Base-by-base conservation (phyloP, 2,113 vertebrate species). In the Clarias magur region DNA sequence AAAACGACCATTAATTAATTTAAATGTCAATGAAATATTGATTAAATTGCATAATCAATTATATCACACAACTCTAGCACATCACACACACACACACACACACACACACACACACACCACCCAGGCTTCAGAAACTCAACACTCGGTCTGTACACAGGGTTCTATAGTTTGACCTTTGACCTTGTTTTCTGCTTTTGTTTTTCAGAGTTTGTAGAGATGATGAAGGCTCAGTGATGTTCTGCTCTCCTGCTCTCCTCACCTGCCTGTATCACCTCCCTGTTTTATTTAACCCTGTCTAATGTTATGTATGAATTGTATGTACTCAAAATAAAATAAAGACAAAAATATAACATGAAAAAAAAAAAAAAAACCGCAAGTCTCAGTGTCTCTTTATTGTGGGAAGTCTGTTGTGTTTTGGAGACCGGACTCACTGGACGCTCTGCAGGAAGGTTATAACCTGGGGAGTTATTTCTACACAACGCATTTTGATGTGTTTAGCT, bases 171-270 rank as follows among this genome's bases (percentile, higher is more conserved):
- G 30, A 70, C 17, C 17, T 30, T 25, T 79, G 59, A 78, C 72
- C 57, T 16, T 21, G 85, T 67, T 38, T 75, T 57, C 84, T 65
- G 73, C 91, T 93, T 94, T 82, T 94, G 90, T 70, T 94, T 95
- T 94, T 90, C 95, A 99, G 98, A 99, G 95, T 99, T 99, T 96
- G 98, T 99, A 96, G 96, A 98, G 96, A 99, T 99, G 98, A 99
- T 99, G 98, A 99, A 97, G 87, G 96, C 96, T 94, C 99, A 99
- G 96, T 99, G 97, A 99, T 96, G 95, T 93, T 91, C 93, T 94
- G 91, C 94, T 95, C 93, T 94, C 94, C 93, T 94, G 91, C 94
- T 95, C 93, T 94, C 94, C 94, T 94, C 92, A 93, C 92, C 91
- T 93, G 93, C 94, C 95, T 96, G 21, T 25, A 38, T 16, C 48